phyloP scores from a whole-genome alignment of 2,113 vertebrate species.

The Scopus umbretta region DNA sequence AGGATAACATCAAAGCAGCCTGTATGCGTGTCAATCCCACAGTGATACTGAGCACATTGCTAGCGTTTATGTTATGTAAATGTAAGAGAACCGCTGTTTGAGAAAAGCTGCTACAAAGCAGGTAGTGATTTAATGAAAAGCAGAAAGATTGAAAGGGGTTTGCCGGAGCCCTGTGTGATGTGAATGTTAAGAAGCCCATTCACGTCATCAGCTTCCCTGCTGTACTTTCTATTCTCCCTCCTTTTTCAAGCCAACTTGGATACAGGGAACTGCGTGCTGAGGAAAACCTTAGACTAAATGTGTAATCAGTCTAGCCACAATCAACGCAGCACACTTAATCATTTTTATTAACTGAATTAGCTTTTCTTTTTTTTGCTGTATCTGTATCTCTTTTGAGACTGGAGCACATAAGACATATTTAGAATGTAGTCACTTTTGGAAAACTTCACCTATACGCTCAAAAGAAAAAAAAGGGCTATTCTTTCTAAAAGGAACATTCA shows the following conservation, averaged over 20 bases:
- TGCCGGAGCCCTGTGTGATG: constrained; percentile 26
- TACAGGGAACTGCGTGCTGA: constrained; percentile 17
- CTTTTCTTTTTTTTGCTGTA: neutral
- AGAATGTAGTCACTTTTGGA: neutral
- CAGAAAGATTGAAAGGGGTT: constrained; percentile 10
- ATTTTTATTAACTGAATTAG: constrained; percentile 27
- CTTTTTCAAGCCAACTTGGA: constrained; percentile 37
- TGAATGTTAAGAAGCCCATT: constrained; percentile 50
- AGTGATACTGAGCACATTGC: neutral
- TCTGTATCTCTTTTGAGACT: neutral
- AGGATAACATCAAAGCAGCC: neutral
- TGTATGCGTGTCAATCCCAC: neutral
- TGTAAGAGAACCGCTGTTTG: neutral
- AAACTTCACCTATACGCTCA: neutral
- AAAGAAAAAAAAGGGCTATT: neutral
- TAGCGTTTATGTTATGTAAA: neutral
- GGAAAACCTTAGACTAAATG: constrained; percentile 20
- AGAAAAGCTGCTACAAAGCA: constrained; percentile 24
- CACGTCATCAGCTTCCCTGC: constrained; percentile 23
- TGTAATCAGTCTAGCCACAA: constrained; percentile 36
- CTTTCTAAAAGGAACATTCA: neutral
- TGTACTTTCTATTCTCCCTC: neutral
- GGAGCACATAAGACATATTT: neutral
- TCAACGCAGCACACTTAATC: constrained; percentile 38
- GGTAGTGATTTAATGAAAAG: constrained; percentile 29